Evolutionary conservation across 1,140 invertebrate genomes (phyloP).

Genomic region (Sycophaga agraensis): DNA sequence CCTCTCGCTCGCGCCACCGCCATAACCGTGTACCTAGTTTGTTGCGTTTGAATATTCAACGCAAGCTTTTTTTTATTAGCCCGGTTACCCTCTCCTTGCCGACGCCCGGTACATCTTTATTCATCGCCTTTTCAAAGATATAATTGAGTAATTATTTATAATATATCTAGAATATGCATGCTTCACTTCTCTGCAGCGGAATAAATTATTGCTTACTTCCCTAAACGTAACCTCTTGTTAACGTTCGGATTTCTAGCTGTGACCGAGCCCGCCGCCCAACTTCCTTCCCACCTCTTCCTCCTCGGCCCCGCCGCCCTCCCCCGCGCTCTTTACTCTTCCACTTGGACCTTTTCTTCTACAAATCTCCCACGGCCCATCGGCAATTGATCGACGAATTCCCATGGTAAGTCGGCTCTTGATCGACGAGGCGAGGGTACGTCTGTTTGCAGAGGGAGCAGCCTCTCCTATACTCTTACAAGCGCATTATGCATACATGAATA

Average conservation of each 20-base stretch:
- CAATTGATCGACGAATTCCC: too few species aligned
- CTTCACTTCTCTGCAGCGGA: constrained; percentile 55
- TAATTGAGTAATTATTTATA: constrained; percentile 62
- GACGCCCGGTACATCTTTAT: constrained; percentile 54
- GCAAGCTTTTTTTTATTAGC: constrained; percentile 56
- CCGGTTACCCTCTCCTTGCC: constrained; percentile 30
- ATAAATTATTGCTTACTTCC: constrained; percentile 56
- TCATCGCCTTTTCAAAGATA: constrained; percentile 60
- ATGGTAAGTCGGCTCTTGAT: too few species aligned
- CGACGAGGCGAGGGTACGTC: too few species aligned
- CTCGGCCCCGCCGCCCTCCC: not conserved
- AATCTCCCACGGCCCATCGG: too few species aligned
- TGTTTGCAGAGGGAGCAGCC: too few species aligned
- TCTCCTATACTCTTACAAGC: too few species aligned
- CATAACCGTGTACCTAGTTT: constrained; percentile 54
- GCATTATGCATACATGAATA: too few species aligned
- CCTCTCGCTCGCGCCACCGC: constrained; percentile 24
- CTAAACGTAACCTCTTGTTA: constrained; percentile 55
- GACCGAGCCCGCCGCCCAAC: not conserved
- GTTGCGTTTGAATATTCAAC: constrained; percentile 60
- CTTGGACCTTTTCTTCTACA: not conserved
- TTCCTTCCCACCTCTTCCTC: not conserved
- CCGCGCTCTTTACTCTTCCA: not conserved
- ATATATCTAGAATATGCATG: constrained; percentile 61
- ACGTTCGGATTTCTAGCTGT: constrained; percentile 48